A percentile compares a stretch with the other conserved stretches of the same genome.
Conservation (phyloP, 2,797 vertebrate genomes). For the Falco biarmicus region DNA sequence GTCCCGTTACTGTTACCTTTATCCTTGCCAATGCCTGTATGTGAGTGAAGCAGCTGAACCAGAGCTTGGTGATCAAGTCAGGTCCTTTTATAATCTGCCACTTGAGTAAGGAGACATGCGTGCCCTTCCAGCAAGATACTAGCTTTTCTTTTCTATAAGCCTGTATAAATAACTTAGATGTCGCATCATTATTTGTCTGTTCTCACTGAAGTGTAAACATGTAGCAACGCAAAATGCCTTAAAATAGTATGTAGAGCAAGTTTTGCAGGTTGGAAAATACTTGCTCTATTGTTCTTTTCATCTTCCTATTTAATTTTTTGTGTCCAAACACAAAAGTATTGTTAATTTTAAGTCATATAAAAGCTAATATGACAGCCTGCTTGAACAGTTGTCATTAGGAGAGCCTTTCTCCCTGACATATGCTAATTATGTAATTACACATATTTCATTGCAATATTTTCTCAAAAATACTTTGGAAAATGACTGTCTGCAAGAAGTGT, state of each 20-base stretch:
- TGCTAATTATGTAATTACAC: not conserved
- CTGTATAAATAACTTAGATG: not conserved
- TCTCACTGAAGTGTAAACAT: not conserved
- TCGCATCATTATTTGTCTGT: not conserved
- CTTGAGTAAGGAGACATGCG: not conserved
- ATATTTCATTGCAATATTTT: not conserved
- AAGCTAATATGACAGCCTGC: not conserved
- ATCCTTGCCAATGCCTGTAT: not conserved
- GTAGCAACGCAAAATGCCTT: rapidly evolving
- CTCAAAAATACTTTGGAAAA: not conserved
- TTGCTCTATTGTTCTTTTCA: not conserved
- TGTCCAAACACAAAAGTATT: not conserved
- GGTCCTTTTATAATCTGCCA: no score
- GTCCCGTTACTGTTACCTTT: not conserved
- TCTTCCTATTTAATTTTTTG: not conserved
- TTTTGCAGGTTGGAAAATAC: not conserved
- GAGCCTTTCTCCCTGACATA: not conserved
- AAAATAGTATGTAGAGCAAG: not conserved
- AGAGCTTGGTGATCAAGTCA: not conserved
- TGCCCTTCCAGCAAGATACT: not conserved
- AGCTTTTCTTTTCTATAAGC: not conserved
- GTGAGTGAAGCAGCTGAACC: not conserved
- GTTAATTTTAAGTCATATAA: not conserved
- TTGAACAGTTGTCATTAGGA: not conserved
- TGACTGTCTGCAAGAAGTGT: not conserved